A percentile compares a stretch with the other conserved stretches of the same genome.
These are phyloP conservation scores for Lochmaea capreae DNA, from an alignment of 2,888 invertebrate species.

Conservation along the genomic window DNA sequence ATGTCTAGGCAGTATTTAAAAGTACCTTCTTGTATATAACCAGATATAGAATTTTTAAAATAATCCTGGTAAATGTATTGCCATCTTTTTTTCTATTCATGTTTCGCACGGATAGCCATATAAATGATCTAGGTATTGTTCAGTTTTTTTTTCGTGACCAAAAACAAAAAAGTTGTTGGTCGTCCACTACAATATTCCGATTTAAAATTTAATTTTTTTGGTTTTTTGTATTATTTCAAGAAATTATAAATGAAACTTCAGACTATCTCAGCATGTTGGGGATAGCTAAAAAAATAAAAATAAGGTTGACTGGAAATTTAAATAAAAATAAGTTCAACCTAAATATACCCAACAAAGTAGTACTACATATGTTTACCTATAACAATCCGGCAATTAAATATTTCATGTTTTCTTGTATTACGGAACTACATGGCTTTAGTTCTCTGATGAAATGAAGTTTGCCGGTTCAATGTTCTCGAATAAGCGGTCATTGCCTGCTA, in stretches of 20 bases:
- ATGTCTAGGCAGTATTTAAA: not conserved
- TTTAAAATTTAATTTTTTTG: not conserved
- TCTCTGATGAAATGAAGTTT: conserved; percentile 59
- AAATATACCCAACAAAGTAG: not conserved
- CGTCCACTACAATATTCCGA: not conserved
- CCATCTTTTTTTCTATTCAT: not conserved
- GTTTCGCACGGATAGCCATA: not conserved
- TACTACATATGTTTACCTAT: conserved; percentile 5
- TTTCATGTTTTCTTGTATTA: conserved; percentile 44
- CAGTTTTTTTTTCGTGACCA: no score
- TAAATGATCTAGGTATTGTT: not conserved
- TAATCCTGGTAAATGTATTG: not conserved
- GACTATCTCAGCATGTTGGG: no score
- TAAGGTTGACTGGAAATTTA: not conserved
- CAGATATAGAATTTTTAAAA: no score
- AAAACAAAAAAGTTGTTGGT: not conserved
- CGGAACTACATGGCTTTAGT: conserved; percentile 54
- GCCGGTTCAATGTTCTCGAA: conserved; percentile 59
- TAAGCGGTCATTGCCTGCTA: conserved; percentile 62
- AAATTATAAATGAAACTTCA: not conserved
- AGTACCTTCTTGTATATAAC: no score
- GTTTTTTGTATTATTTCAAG: not conserved
- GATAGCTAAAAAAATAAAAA: no score
- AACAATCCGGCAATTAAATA: conserved; percentile 30
- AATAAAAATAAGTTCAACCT: not conserved